Conservation (phyloP, 2,888 invertebrate genomes). For the Punctoribates punctum region DNA sequence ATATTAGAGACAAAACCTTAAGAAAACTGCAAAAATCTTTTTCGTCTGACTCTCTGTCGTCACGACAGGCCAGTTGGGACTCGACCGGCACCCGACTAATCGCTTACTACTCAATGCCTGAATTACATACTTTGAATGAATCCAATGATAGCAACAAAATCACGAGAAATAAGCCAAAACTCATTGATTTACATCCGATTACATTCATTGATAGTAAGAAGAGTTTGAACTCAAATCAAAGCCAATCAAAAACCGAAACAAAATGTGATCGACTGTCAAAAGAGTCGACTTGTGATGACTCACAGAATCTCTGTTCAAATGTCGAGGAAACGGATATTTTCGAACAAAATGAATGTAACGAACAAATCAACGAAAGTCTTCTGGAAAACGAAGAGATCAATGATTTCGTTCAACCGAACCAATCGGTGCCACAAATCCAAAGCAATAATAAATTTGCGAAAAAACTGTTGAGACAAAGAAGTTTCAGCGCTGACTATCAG, state of each 20-base stretch:
- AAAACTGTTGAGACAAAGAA: slow-evolving; percentile 44
- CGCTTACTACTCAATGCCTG: slow-evolving; percentile 49
- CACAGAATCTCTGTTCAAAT: slow-evolving; percentile 1
- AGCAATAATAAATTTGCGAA: slow-evolving; percentile 35
- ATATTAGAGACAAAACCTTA: not conserved
- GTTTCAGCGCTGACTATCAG: slow-evolving; percentile 48
- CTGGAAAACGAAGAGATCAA: slow-evolving; percentile 20
- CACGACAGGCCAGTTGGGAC: slow-evolving; percentile 36
- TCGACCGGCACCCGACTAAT: slow-evolving; percentile 43
- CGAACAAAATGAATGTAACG: slow-evolving; percentile 1
- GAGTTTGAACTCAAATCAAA: not conserved
- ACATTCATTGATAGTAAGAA: slow-evolving; percentile 31
- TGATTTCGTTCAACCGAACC: not conserved
- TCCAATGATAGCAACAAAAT: not conserved
- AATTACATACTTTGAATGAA: slow-evolving; percentile 44
- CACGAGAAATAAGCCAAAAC: slow-evolving; percentile 42
- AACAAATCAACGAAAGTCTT: slow-evolving; percentile 11
- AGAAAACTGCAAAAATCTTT: slow-evolving; percentile 39
- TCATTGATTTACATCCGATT: slow-evolving; percentile 40
- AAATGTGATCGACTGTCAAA: not conserved
- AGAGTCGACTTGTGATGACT: not conserved
- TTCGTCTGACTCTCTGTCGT: slow-evolving; percentile 41
- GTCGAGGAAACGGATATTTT: not conserved
- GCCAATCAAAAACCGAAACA: not conserved
- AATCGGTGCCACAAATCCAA: slow-evolving; percentile 21